A percentile compares a stretch with the other conserved stretches of the same genome.
Evolutionary conservation across 1,140 invertebrate species (phyloP).

Genomic region (Cydia pomonella): DNA sequence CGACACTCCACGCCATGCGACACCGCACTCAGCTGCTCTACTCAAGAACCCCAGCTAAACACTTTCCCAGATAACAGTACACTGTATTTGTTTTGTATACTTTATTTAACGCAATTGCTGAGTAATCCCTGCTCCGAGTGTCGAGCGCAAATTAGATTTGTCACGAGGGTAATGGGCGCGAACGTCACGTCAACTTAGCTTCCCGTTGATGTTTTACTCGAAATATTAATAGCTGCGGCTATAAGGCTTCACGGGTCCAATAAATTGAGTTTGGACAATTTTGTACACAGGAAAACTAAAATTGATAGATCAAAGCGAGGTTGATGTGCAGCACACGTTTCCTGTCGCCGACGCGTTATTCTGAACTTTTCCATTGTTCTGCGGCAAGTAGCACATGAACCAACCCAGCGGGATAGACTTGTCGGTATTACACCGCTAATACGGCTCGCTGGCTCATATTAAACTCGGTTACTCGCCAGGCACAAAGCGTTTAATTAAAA

Average conservation of each 20-base stretch:
- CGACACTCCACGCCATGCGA: conserved; percentile 8
- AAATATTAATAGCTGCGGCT: conserved; percentile 15
- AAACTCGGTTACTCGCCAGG: neutral
- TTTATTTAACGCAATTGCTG: conserved; percentile 3
- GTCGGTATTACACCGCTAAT: conserved; percentile 22
- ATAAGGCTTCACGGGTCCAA: neutral
- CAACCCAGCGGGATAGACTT: conserved; percentile 2
- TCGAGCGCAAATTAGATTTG: conserved; percentile 26
- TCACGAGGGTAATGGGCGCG: conserved; percentile 27
- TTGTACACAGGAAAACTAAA: neutral
- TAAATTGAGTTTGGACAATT: neutral
- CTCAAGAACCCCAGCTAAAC: neutral
- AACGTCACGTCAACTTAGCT: conserved; percentile 22
- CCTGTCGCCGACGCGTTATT: neutral
- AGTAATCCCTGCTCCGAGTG: conserved; percentile 7
- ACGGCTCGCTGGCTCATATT: conserved; percentile 17
- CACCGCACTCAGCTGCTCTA: neutral
- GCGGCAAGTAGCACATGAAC: neutral
- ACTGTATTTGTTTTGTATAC: conserved; percentile 1
- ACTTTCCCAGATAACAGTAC: neutral
- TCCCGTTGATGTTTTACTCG: neutral
- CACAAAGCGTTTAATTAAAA: conserved; percentile 32
- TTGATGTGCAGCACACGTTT: neutral
- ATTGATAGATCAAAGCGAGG: neutral
- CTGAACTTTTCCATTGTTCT: conserved; percentile 2